These are phyloP conservation scores for Brevimyrus niger DNA, from an alignment of 2,113 vertebrate species.

Conservation along the genomic window DNA sequence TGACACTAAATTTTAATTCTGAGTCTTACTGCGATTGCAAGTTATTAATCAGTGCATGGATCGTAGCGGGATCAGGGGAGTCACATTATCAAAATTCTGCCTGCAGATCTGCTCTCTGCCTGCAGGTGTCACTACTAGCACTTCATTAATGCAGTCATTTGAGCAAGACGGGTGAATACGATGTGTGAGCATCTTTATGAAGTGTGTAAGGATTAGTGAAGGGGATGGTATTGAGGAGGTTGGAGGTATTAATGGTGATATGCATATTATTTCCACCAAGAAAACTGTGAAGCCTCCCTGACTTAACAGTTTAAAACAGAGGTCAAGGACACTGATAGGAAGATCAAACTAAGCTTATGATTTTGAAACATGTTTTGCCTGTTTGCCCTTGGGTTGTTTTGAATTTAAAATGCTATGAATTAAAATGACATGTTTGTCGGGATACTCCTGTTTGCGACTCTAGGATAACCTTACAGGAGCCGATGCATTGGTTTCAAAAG, in stretches of 20 bases:
- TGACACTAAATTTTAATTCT: neutral
- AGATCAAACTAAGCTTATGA: neutral
- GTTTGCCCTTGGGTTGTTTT: neutral
- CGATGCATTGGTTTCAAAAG: neutral
- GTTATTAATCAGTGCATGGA: neutral
- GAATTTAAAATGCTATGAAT: neutral
- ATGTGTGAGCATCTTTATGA: neutral
- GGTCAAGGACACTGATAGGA: neutral
- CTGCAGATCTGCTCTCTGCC: neutral
- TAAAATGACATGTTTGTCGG: neutral
- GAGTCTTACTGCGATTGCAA: neutral
- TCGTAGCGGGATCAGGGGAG: neutral
- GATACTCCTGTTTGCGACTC: neutral
- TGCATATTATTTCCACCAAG: neutral
- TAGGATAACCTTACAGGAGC: neutral
- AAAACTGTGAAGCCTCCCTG: neutral
- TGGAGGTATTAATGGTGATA: neutral
- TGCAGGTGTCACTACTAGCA: neutral
- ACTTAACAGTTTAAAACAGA: neutral
- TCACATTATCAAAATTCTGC: neutral
- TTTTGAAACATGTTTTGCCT: neutral
- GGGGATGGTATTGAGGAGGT: neutral
- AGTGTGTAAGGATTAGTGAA: neutral
- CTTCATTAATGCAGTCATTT: neutral
- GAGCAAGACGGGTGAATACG: neutral